These are phyloP conservation scores for Blastobasis adustella DNA, from an alignment of 2,888 invertebrate genomes.

Conservation along the genomic window DNA sequence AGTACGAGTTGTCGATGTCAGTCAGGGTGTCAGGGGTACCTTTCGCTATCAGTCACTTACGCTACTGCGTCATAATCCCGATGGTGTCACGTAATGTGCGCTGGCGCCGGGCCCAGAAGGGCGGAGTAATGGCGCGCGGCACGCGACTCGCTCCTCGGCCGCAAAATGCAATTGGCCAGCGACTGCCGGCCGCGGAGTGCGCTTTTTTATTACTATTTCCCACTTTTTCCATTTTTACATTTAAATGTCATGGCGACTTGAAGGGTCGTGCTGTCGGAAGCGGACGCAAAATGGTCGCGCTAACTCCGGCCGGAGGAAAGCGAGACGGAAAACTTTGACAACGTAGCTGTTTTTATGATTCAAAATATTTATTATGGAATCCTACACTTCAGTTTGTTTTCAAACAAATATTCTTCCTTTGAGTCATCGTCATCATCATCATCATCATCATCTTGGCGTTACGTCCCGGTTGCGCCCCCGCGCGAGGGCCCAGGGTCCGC, in stretches of 20 bases:
- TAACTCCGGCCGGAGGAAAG: too few species aligned
- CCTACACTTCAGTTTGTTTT: too few species aligned
- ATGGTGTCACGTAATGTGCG: conserved; percentile 28
- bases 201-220: conserved; percentile 21
- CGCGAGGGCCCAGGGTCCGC: too few species aligned
- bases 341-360: too few species aligned
- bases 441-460: too few species aligned
- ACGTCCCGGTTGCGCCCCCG: too few species aligned
- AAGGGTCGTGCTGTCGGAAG: conserved; percentile 2
- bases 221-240: conserved; percentile 23
- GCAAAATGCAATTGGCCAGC: conserved; percentile 63
- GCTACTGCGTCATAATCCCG: not conserved
- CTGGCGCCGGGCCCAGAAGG: conserved; percentile 58
- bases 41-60: not conserved
- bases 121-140: conserved; percentile 56
- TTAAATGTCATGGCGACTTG: conserved; percentile 30
- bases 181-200: conserved; percentile 31
- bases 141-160: conserved; percentile 54
- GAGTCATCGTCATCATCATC: too few species aligned
- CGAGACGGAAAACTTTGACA: too few species aligned
- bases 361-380: too few species aligned
- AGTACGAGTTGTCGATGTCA: too few species aligned
- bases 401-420: too few species aligned
- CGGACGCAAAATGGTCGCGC: conserved; percentile 1
- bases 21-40: too few species aligned